These are phyloP conservation scores for Heliconius aoede DNA, from an alignment of 2,888 invertebrate genomes.

Conservation along the genomic window DNA sequence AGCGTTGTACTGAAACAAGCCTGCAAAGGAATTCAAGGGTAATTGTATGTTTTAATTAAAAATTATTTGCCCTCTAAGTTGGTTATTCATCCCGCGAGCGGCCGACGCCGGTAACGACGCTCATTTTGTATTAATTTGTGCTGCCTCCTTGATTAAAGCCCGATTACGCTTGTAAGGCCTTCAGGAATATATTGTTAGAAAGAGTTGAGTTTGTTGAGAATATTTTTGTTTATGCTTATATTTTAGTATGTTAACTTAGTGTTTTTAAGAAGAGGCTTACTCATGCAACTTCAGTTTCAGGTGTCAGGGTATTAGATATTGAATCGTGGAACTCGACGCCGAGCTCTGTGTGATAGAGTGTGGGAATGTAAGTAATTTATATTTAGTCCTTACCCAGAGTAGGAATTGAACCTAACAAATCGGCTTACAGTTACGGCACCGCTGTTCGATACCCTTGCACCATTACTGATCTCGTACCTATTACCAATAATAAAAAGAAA, in stretches of 20 bases:
- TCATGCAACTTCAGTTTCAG: not conserved
- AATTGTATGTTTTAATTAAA: slow-evolving; percentile 41
- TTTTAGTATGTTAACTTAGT: not conserved
- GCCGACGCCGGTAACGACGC: slow-evolving; percentile 59
- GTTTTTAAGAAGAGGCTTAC: no score
- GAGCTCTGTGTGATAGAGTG: not conserved
- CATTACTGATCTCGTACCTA: not conserved
- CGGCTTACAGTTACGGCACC: no score
- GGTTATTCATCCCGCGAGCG: slow-evolving; percentile 68
- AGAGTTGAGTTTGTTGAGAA: not conserved
- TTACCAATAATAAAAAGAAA: not conserved
- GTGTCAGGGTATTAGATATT: not conserved
- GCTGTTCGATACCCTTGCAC: no score
- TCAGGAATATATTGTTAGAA: slow-evolving; percentile 10
- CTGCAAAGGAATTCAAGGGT: slow-evolving; percentile 23
- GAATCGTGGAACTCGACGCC: not conserved
- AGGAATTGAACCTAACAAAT: no score
- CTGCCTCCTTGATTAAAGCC: slow-evolving; percentile 74
- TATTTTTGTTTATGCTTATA: not conserved
- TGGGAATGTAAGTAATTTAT: no score
- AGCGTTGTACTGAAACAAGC: not conserved
- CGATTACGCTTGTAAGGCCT: slow-evolving; percentile 68
- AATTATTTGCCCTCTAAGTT: slow-evolving; percentile 53
- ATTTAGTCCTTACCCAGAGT: no score
- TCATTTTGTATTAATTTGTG: slow-evolving; percentile 77